Conservation (phyloP, 2,113 vertebrate species). For the Tonatia bakeri region DNA sequence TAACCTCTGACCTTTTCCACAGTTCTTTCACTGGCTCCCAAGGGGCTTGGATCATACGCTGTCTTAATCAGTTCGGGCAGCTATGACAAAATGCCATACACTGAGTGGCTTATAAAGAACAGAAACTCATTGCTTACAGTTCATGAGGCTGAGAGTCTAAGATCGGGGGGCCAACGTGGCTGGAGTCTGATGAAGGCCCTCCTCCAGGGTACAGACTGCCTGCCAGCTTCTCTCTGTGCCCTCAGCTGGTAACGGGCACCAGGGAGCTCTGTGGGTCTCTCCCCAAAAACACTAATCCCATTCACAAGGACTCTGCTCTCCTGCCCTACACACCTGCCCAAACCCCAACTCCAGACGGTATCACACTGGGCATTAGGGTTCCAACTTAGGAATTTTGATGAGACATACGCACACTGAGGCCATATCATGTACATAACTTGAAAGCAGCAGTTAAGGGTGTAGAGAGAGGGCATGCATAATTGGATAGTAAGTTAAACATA, state of each 20-base stretch:
- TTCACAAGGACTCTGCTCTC: background rate
- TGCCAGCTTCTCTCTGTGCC: too few species aligned
- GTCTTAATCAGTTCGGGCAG: background rate
- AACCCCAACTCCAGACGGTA: background rate
- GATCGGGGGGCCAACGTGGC: too few species aligned
- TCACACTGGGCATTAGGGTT: background rate
- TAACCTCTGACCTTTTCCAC: background rate
- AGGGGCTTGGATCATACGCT: background rate
- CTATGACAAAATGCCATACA: too few species aligned
- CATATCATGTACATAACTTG: background rate
- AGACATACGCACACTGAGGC: background rate
- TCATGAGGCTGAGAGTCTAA: too few species aligned
- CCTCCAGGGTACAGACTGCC: too few species aligned
- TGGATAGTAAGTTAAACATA: background rate
- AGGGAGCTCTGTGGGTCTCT: background rate
- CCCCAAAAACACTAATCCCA: background rate
- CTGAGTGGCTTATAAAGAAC: too few species aligned
- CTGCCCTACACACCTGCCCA: background rate
- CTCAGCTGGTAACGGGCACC: too few species aligned
- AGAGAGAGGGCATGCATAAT: background rate
- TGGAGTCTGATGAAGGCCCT: too few species aligned
- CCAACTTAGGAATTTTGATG: background rate
- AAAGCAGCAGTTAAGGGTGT: background rate
- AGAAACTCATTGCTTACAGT: too few species aligned
- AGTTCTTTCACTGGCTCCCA: background rate